These are phyloP conservation scores for Micromys minutus DNA, from an alignment of 2,113 vertebrate genomes.

Conservation along the genomic window DNA sequence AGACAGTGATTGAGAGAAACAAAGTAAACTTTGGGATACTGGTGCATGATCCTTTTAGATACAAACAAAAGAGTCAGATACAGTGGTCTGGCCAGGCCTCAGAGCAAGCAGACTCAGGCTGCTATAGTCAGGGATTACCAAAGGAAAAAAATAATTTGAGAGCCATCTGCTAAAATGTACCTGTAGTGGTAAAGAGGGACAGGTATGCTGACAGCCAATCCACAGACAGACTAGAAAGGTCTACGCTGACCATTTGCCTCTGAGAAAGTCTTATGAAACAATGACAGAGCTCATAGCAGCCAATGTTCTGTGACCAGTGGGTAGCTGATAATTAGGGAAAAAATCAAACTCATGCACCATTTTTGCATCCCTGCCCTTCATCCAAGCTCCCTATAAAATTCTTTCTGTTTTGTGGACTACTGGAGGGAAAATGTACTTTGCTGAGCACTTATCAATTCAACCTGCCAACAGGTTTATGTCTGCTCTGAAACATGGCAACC, in stretches of 20 bases:
- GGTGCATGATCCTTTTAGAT: accelerated
- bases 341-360: background rate
- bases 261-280: background rate
- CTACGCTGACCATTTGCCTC: background rate
- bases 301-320: background rate
- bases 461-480: background rate
- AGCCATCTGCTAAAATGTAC: background rate
- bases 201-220: background rate
- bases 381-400: background rate
- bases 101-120: background rate
- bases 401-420: background rate
- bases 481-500: background rate
- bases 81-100: too few relatives aligned
- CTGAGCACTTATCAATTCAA: background rate
- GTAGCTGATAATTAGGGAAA: background rate
- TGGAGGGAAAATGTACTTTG: background rate
- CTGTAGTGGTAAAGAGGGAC: accelerated
- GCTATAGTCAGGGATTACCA: background rate
- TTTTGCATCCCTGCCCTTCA: background rate
- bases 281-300: too few relatives aligned
- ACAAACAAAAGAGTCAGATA: background rate
- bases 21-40: too few relatives aligned
- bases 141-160: background rate
- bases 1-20: accelerated
- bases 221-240: background rate